Conservation (phyloP, 92 coral and sea anemone species). For the Muricea muricata region DNA sequence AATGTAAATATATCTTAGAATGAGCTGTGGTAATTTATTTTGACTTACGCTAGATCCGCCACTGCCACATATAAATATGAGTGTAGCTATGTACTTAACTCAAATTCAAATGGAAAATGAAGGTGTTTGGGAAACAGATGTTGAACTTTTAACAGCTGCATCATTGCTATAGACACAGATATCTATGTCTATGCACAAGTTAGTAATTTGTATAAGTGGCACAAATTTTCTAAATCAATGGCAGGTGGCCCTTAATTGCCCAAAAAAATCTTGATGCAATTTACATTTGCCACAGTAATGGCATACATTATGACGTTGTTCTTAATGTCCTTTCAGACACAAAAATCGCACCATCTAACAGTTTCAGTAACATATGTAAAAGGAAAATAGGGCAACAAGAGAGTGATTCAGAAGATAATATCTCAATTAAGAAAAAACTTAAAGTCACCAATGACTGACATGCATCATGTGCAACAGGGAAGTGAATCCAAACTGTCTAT, state of each 20-base stretch:
- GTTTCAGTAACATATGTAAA: background rate
- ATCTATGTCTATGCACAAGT: conserved; percentile 65
- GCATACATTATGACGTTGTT: conserved; percentile 75
- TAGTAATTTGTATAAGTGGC: conserved; percentile 22
- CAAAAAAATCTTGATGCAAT: conserved; percentile 45
- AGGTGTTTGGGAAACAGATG: conserved; percentile 75
- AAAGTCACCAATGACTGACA: conserved; percentile 31
- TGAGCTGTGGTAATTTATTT: too few relatives aligned
- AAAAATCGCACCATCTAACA: background rate
- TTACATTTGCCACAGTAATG: conserved; percentile 61
- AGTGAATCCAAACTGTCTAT: conserved; percentile 22
- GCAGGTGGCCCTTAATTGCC: conserved; percentile 34
- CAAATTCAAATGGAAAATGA: conserved; percentile 56
- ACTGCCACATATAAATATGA: conserved; percentile 45
- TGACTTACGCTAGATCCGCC: too few relatives aligned
- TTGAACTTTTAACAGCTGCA: conserved; percentile 71
- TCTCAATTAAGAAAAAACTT: conserved; percentile 47
- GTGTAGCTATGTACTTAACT: conserved; percentile 44
- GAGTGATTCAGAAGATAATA: background rate
- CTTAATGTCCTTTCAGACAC: conserved; percentile 55
- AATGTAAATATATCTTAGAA: too few relatives aligned
- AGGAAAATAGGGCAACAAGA: conserved; percentile 8
- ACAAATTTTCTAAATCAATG: conserved; percentile 62
- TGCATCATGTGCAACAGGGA: conserved; percentile 38
- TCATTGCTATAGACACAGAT: conserved; percentile 54